Evolutionary conservation across 1,140 invertebrate genomes (phyloP), one percentile per base, ranked within the genome.

Genomic region (Thalassaphorura encarpata): DNA sequence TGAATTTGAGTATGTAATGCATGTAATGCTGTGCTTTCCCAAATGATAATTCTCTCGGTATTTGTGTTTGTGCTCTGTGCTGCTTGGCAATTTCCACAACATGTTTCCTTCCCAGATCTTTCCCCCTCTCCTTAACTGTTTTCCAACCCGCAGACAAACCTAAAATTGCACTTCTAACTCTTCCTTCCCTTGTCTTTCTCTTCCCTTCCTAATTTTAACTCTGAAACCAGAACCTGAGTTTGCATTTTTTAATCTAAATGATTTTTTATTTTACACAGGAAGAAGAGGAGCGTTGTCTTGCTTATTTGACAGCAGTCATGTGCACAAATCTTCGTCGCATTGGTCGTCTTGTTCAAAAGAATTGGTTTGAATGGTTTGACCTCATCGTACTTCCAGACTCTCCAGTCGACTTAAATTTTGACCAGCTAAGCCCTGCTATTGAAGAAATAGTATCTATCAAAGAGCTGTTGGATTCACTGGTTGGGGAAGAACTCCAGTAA

Each of bases 221-320:
- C 33, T n/a, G n/a, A n/a, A n/a, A n/a, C 33, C 8, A n/a, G 33
- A 36, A 8, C 8, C 21, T 43, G 13, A 15, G 21, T 8, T 43
- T 43, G 11, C 13, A 11, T 43, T 43, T 21, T 8, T 8, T 13
- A 43, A 8, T 43, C 13, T 8, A 15, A 19, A 11, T 43, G 6
- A 11, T 8, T 43, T 48, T 48, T 24, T 13, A 15, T 29, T 24
- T 47, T 48, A 16, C 11, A 13, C 23, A 56, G 54, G 33, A 23
- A 24, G 48, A 56, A 29, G 27, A 28, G 24, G 54, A 56, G 27
- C 23, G 46, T 16, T 11, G 8, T n/a, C 28, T 56, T 3, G 40
- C 50, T 18, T 56, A 56, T 24, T 18, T 56, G 5, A 56, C 54
- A 8, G 54, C 33, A 6, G 50, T 36, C 3, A 41, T 50, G 46